Percentiles rank a stretch among this genome's conserved stretches.
Conservation (phyloP, 1,140 invertebrate genomes). For the Mizuhopecten yessoensis region DNA sequence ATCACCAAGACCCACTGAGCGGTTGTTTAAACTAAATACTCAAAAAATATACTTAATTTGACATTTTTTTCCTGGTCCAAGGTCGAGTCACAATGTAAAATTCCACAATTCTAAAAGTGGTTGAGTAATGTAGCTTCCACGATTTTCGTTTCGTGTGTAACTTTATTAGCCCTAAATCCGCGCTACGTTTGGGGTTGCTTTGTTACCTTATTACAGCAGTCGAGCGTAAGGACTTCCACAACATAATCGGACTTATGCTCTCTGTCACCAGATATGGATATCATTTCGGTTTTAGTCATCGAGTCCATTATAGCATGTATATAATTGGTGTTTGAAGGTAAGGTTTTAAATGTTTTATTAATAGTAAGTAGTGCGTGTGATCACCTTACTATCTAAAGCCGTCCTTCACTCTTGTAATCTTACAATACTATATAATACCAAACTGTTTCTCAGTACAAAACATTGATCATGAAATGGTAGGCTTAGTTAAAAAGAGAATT, state of each 20-base stretch:
- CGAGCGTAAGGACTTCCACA: not conserved
- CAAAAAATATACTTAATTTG: not conserved
- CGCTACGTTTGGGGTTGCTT: not conserved
- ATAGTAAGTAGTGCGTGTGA: not conserved
- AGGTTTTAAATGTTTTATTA: not conserved
- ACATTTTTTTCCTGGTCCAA: not conserved
- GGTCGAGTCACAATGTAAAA: not conserved
- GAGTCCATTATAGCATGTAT: not conserved
- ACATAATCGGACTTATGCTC: not conserved
- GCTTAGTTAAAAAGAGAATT: not conserved
- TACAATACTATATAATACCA: not conserved
- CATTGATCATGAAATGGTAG: not conserved
- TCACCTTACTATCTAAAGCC: slow-evolving; percentile 23
- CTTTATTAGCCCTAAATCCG: not conserved
- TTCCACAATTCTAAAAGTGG: not conserved
- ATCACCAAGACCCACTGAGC: not conserved
- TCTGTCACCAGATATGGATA: not conserved
- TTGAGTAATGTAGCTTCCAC: not conserved
- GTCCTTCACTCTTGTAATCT: not conserved
- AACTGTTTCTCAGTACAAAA: not conserved
- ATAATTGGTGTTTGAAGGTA: not conserved
- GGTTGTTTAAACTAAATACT: not conserved
- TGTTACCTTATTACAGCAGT: not conserved
- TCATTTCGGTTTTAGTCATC: slow-evolving; percentile 23
- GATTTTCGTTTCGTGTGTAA: not conserved